phyloP scores from a whole-genome alignment of 53 echinoderm and acorn worm species.

The Paracentrotus lividus region DNA sequence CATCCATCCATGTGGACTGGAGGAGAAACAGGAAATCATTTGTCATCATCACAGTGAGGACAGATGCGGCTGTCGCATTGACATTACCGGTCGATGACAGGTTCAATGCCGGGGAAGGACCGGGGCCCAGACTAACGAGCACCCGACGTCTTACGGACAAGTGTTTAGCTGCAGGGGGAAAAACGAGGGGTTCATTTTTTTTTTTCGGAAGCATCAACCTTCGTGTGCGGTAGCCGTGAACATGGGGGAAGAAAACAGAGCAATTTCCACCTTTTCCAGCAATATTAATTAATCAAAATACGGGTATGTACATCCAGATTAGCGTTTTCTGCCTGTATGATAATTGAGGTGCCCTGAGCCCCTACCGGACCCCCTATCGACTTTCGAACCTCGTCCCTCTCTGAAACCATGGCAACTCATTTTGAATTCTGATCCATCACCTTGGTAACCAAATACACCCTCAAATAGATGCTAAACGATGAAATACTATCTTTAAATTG shows the following conservation, averaged over 20 bases:
- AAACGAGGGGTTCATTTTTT: not conserved
- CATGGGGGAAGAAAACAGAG: not conserved
- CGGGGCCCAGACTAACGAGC: constrained; percentile 61
- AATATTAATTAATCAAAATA: constrained; percentile 32
- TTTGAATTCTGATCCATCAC: not conserved
- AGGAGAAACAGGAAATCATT: constrained; percentile 33
- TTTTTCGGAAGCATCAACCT: not conserved
- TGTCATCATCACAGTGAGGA: constrained; percentile 56
- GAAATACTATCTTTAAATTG: not conserved
- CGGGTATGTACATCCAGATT: not conserved
- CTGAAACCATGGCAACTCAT: not conserved
- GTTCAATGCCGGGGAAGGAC: constrained; percentile 34
- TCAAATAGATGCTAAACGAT: not conserved
- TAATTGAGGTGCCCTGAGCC: not conserved
- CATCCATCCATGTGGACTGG: constrained; percentile 6
- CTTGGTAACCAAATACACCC: not conserved
- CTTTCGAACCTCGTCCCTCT: not conserved
- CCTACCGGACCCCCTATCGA: not conserved
- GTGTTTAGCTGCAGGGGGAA: constrained; percentile 62
- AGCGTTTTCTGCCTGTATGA: not conserved
- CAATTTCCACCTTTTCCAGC: constrained; percentile 34
- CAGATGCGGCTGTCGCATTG: constrained; percentile 47
- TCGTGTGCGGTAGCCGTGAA: constrained; percentile 49
- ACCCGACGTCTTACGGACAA: constrained; percentile 53
- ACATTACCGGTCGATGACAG: constrained; percentile 55